Percentiles rank a stretch among this genome's conserved stretches.
Conservation (phyloP, 2,888 invertebrate species). For the Lasioglossum oenotherae region DNA sequence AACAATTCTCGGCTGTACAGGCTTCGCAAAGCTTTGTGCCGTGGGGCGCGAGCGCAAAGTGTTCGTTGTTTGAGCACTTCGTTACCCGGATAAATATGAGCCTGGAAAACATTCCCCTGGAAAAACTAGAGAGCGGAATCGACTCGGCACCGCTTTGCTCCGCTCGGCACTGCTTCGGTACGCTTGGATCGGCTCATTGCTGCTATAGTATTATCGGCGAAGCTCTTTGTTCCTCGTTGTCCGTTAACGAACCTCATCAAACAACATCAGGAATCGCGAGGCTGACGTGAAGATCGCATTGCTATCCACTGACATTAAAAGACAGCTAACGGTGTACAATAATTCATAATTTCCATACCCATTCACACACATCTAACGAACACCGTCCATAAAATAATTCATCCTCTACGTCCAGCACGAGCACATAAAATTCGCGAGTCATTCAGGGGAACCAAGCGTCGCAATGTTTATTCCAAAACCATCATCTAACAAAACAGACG, state of each 20-base stretch:
- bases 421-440: neutral
- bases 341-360: too few species aligned
- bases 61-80: constrained; percentile 29
- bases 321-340: neutral
- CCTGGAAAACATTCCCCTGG: constrained; percentile 17
- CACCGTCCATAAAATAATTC: neutral
- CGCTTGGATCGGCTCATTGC: neutral
- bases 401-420: neutral
- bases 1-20: constrained; percentile 22
- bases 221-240: constrained; percentile 37
- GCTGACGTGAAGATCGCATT: neutral
- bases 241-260: neutral
- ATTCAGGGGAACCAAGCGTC: neutral
- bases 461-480: neutral
- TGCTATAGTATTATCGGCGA: neutral
- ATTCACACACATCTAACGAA: too few species aligned
- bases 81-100: constrained; percentile 45
- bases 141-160: neutral
- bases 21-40: constrained; percentile 41
- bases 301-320: neutral
- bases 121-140: constrained; percentile 20
- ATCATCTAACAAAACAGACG: too few species aligned
- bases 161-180: neutral
- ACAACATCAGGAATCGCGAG: neutral
- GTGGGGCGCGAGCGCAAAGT: neutral